Evolutionary conservation across 2,113 vertebrate species (phyloP), one percentile per base, ranked within the genome.

Genomic region (Equus quagga): DNA sequence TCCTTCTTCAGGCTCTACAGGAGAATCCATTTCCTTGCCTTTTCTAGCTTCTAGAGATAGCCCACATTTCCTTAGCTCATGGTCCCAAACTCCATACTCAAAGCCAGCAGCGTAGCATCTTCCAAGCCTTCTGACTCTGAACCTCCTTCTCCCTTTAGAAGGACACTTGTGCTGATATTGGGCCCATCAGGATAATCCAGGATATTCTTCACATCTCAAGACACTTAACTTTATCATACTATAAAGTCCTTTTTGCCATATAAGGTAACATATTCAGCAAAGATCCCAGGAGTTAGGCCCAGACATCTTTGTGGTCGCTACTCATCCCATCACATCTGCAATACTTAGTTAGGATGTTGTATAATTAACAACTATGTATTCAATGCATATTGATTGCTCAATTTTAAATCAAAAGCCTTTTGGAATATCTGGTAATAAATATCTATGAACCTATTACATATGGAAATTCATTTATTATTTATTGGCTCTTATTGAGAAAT

Each of bases 381-480:
- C 46, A 49, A 36, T 80, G 36, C 26, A n/a, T n/a, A 75, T 44
- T 67, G 41, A 60, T 80, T 60, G 73, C 73, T 96, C 28, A n/a
- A 46, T 62, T 97, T 82, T 70, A 56, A 75, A 60, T 91, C 49
- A 82, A 86, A 97, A 69, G 12, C 70, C 31, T 62, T 82, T 44
- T 11, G 1, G 36, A 81, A 70, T 73, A 41, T 46, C 33, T 95
- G 41, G 8, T 76, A 86, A 83, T 94, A 87, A 76, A 94, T 94
- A 91, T 95, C 90, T 76, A 81, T 94, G 67, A 88, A 24, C 44
- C 60, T 78, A 56, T 90, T 96, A 21, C 70, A 64, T 65, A 44
- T 24, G 64, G 69, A n/a, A 56, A 56, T 51, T 80, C 46, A 85
- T 80, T 85, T 86, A 65, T 81, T 93, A 95, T 81, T 95, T 96